Evolutionary conservation across 2,888 invertebrate genomes (phyloP).

Genomic region (Drosophila antonietae): DNA sequence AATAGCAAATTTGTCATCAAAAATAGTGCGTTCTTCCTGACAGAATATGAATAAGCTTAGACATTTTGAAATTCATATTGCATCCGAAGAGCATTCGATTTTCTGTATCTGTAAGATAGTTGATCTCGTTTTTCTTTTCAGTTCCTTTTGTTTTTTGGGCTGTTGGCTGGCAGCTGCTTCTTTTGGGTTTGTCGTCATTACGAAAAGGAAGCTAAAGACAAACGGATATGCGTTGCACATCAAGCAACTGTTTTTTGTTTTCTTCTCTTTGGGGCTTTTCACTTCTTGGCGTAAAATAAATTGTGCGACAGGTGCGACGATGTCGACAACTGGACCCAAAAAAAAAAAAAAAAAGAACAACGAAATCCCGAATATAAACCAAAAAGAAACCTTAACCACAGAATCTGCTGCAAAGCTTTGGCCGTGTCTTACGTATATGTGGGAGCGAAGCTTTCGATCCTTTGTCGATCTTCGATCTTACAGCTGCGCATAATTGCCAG

Average conservation of each 20-base stretch:
- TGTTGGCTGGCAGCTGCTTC: slow-evolving; percentile 69
- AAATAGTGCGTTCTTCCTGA: neutral
- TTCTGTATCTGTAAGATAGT: slow-evolving; percentile 1
- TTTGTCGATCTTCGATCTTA: slow-evolving; percentile 65
- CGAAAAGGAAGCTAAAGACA: slow-evolving; percentile 77
- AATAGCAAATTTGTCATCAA: neutral
- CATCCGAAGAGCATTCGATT: slow-evolving; percentile 20
- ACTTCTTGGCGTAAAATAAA: slow-evolving; percentile 75
- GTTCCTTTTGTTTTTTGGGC: slow-evolving; percentile 32
- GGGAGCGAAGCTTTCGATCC: slow-evolving; percentile 73
- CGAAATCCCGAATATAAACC: slow-evolving; percentile 7
- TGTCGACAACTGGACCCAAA: slow-evolving; percentile 61
- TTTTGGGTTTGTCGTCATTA: slow-evolving; percentile 71
- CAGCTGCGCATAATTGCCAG: slow-evolving; percentile 74
- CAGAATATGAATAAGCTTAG: neutral
- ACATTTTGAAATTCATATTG: neutral
- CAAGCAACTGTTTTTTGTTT: slow-evolving; percentile 72
- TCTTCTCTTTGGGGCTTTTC: slow-evolving; percentile 64
- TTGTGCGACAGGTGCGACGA: slow-evolving; percentile 78
- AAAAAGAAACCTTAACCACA: slow-evolving; percentile 33
- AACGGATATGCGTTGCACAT: slow-evolving; percentile 76
- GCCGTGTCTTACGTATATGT: slow-evolving; percentile 38
- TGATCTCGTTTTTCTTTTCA: slow-evolving; percentile 19
- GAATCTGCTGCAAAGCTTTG: slow-evolving; percentile 42
- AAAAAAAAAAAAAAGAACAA: slow-evolving; percentile 14